A percentile compares a stretch with the other conserved stretches of the same genome.
These are phyloP conservation scores for Phyllotreta cruciferae DNA, from an alignment of 2,888 invertebrate species.

Conservation along the genomic window DNA sequence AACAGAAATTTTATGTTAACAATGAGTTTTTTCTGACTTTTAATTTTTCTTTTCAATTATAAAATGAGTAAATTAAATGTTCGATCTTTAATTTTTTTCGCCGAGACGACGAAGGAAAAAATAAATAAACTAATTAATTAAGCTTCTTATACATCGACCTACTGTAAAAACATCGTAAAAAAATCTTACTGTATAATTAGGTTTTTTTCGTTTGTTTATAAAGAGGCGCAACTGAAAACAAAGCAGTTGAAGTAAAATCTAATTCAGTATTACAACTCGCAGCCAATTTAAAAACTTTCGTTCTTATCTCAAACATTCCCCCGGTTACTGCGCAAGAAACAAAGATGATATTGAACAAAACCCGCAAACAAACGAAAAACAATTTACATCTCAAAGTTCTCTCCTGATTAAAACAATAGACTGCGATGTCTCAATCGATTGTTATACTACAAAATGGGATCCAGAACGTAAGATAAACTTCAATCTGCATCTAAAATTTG, in stretches of 20 bases:
- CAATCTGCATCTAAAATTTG: conserved; percentile 43
- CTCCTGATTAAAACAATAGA: conserved; percentile 32
- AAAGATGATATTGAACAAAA: conserved; percentile 24
- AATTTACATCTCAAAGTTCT: conserved; percentile 29
- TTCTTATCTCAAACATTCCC: conserved; percentile 15
- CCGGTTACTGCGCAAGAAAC: conserved; percentile 14
- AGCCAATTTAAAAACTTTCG: conserved; percentile 23
- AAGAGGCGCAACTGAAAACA: not conserved
- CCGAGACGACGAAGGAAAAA: not conserved
- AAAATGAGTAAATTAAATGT: not conserved
- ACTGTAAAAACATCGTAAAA: no score
- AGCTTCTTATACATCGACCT: no score
- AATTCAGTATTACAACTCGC: not conserved
- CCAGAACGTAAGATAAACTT: conserved; percentile 27
- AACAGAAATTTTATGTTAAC: no score
- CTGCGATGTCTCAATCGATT: conserved; percentile 34
- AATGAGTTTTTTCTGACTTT: not conserved
- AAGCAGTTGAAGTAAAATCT: conserved; percentile 1
- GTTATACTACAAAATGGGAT: conserved; percentile 33
- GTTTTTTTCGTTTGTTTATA: no score
- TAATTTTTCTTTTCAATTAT: not conserved
- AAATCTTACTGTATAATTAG: no score
- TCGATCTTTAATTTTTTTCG: not conserved
- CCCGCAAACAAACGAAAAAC: conserved; percentile 28
- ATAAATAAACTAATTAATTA: no score